These are phyloP conservation scores for Drosophila dunni DNA, from an alignment of 1,140 invertebrate genomes.

Conservation along the genomic window DNA sequence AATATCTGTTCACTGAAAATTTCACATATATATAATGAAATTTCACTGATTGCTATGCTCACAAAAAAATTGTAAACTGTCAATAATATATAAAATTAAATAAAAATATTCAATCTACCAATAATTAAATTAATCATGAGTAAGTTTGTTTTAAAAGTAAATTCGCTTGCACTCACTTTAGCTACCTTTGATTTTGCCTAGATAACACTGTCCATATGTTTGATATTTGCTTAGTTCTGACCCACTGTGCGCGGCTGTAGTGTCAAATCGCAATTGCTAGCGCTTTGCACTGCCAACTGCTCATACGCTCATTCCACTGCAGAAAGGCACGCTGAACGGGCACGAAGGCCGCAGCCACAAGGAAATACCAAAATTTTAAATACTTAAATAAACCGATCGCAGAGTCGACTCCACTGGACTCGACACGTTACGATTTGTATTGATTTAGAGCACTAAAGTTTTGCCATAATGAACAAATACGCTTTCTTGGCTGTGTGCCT, in stretches of 20 bases:
- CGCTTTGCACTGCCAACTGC: not conserved
- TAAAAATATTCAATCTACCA: too few species aligned
- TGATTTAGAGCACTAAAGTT: conserved; percentile 1
- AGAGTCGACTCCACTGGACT: conserved; percentile 5
- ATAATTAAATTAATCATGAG: not conserved
- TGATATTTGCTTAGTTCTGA: not conserved
- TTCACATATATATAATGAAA: too few species aligned
- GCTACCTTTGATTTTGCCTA: not conserved
- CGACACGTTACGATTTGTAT: not conserved
- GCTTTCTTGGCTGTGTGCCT: conserved; percentile 58
- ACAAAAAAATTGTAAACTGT: too few species aligned
- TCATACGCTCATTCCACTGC: conserved; percentile 37
- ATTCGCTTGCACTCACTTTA: not conserved
- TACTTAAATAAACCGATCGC: conserved; percentile 8
- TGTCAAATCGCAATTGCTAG: conserved; percentile 7
- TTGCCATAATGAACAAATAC: conserved; percentile 63
- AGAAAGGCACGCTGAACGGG: conserved; percentile 34
- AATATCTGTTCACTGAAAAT: too few species aligned
- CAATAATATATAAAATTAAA: too few species aligned
- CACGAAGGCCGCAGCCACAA: conserved; percentile 8
- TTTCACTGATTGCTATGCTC: too few species aligned
- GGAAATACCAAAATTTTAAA: not conserved
- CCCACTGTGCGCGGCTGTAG: conserved; percentile 31
- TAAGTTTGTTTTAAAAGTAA: not conserved
- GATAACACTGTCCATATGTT: conserved; percentile 4